These are phyloP conservation scores for chimpanzee (Pan troglodytes) DNA, from an alignment of 2,113 vertebrate species.

Conservation along the genomic window NHGRI_mPanTro3-v2.1_pri NC_072412.2:27813501-27814000, in stretches of 20 bases:
- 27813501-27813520: not conserved
- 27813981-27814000: not conserved
- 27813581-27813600: not conserved
- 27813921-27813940: not conserved
- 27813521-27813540: not conserved
- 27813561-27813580: not conserved
- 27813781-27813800: not conserved
- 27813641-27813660: not conserved
- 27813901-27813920: not conserved
- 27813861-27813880: not conserved
- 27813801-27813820: not conserved
- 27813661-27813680: not conserved
- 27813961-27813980: not conserved
- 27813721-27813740: not conserved
- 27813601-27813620: not conserved
- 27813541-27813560: not conserved
- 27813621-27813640: not conserved
- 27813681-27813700: not conserved
- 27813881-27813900: constrained; percentile 23
- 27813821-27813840: not conserved
- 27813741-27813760: not conserved
- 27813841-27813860: not conserved
- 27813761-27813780: not conserved
- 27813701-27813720: not conserved
- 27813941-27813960: not conserved